Evolutionary conservation across 2,797 vertebrate genomes (phyloP), one percentile per base, ranked within the genome.

Genomic region (Momotus momota): DNA sequence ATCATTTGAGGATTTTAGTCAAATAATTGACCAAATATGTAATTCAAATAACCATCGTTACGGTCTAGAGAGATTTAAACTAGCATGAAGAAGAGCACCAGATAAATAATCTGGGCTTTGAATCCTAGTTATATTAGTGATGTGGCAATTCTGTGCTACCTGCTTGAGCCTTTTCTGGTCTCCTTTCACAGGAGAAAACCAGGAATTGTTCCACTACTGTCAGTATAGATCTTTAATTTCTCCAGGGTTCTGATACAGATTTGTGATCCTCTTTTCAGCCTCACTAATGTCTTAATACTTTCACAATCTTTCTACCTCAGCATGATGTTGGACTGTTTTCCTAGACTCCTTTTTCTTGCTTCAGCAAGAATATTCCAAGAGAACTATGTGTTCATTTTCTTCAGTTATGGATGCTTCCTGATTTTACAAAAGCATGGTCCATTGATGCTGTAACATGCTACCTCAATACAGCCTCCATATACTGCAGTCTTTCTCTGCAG

Each of bases 251-350:
- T 60, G 4, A 33, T 67, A 65, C 4, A 52, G 33, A 40, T 78
- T 54, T 84, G 29, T 58, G 49, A 55, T 96, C 40, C 40, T 64
- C 54, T 71, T 83, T 57, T 58, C 66, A 75, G 58, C 46, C 17
- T 43, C 43, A 16, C n/a, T 65, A 23, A 38, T 43, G 20, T 72
- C 51, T 87, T 29, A 20, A 21, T 72, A 52, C 20, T 31, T 83
- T 88, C 58, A 29, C 41, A 72, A 58, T 55, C 83, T 79, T 72
- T 67, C 2, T 49, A 46, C 85, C 54, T 93, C 57, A 93, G 51
- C 52, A 29, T 82, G 73, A 84, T 73, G 31, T 81, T 86, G 71
- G 81, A 58, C 35, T 94, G 49, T 82, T 95, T 90, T 64, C 74
- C 29, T 70, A 82, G 41, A 57, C 70, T 75, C 46, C 19, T 64